A percentile compares a stretch with the other conserved stretches of the same genome.
phyloP scores from a whole-genome alignment of 2,888 invertebrate species.

The Endotricha flammealis region DNA sequence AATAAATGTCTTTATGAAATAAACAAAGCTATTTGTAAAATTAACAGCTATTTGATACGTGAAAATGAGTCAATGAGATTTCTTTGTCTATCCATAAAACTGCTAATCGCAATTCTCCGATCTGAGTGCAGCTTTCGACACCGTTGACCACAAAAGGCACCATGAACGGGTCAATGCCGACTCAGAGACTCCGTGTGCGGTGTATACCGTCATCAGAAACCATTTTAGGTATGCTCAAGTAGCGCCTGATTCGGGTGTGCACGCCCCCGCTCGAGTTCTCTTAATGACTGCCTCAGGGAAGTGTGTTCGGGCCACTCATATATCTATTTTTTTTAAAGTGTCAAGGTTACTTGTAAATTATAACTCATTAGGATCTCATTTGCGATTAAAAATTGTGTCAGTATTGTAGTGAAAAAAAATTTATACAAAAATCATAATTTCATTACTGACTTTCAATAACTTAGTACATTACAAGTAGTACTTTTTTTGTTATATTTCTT shows the following conservation, averaged over 20 bases:
- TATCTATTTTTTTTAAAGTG: not conserved
- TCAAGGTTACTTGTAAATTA: not conserved
- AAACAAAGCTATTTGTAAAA: not conserved
- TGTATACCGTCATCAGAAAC: constrained; percentile 51
- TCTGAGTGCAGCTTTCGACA: constrained; percentile 48
- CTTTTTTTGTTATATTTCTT: no score
- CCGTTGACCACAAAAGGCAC: constrained; percentile 48
- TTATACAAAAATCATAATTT: no score
- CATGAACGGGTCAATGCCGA: constrained; percentile 60
- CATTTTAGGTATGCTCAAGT: constrained; percentile 55
- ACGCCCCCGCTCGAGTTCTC: constrained; percentile 44
- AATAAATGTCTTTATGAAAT: no score
- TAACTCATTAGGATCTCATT: no score
- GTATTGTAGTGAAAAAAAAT: no score
- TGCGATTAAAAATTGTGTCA: no score
- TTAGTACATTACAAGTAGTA: no score
- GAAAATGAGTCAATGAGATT: not conserved
- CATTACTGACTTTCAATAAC: no score
- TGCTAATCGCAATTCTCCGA: constrained; percentile 23
- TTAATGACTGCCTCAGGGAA: constrained; percentile 56
- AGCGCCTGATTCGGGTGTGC: constrained; percentile 40
- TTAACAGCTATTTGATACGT: not conserved
- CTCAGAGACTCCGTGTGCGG: constrained; percentile 37
- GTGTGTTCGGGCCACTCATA: constrained; percentile 36
- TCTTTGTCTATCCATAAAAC: constrained; percentile 1